phyloP scores from a whole-genome alignment of 1,140 invertebrate species.

The Ectropis grisescens region DNA sequence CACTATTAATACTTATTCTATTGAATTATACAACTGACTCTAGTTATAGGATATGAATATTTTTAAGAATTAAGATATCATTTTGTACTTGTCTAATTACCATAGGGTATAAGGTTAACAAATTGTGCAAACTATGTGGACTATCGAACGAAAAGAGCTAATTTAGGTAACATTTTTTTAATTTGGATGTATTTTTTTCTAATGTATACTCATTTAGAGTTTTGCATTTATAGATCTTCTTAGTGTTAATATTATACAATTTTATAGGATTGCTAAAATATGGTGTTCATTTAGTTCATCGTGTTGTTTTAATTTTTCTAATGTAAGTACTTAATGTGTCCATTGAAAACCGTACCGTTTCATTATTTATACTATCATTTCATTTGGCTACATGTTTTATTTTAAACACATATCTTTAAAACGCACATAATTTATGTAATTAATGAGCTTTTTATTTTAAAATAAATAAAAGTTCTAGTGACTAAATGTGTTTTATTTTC shows the following conservation, averaged over 20 bases:
- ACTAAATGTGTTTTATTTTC: neutral
- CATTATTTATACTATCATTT: slow-evolving; percentile 35
- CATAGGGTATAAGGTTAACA: slow-evolving; percentile 63
- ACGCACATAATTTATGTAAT: slow-evolving; percentile 65
- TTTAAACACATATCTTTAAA: slow-evolving; percentile 39
- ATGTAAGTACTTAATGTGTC: slow-evolving; percentile 63
- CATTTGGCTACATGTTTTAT: slow-evolving; percentile 32
- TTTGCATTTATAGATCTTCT: slow-evolving; percentile 68
- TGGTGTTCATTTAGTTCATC: slow-evolving; percentile 22
- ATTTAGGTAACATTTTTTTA: slow-evolving; percentile 48
- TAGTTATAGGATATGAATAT: slow-evolving; percentile 62
- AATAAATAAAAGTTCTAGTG: slow-evolving; percentile 33
- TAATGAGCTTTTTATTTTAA: slow-evolving; percentile 59
- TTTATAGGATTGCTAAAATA: slow-evolving; percentile 35
- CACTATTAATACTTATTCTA: slow-evolving; percentile 37
- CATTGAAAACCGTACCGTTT: slow-evolving; percentile 46
- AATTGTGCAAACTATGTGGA: slow-evolving; percentile 54
- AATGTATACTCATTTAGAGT: slow-evolving; percentile 60
- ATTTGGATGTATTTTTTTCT: slow-evolving; percentile 66
- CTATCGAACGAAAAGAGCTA: slow-evolving; percentile 57
- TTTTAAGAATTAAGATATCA: slow-evolving; percentile 62
- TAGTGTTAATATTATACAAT: slow-evolving; percentile 51
- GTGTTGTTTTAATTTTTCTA: slow-evolving; percentile 36
- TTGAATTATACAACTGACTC: slow-evolving; percentile 58
- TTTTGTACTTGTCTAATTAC: slow-evolving; percentile 69